Base-by-base conservation (phyloP, 2,797 vertebrate genomes). In the Myripristis murdjan region DNA sequence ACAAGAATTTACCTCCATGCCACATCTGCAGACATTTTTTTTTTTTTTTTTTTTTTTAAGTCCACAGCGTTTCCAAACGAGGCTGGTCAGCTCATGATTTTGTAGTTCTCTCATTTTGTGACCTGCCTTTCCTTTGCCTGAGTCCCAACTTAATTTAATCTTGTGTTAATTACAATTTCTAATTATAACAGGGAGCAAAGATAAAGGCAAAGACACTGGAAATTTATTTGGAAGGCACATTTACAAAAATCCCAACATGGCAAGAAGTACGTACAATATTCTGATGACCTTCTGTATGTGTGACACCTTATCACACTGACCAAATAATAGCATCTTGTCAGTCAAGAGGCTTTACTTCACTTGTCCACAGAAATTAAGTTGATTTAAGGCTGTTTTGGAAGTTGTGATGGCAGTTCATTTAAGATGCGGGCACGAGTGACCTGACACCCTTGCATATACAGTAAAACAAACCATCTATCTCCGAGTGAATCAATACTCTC, bases 1-100 rank as follows among this genome's bases (percentile, higher is more conserved):
- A 86, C 87, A 88, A 89, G 87, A 88, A 90, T 87, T 84, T 81
- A 77, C 89, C 89, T 91, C 89, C 84, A 89, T 88, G 77, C 72
- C 70, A 22, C 61, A 69, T 70, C 73, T 72, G 84, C 75, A 77
- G 76, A 86, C 64, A 26, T 77, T 77, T 75, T 54, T 26, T 76
- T 77, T 75, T 54, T 2, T n/a, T n/a, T 28, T 28, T 28, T 28
- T 28, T 74, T 64, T 35, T 75, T 61, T 43, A 26, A 61, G 64
- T 31, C 43, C 20, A 47, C 58, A 48, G 75, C 73, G 73, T 70
- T 78, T 84, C 70, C 75, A 81, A 83, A 76, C 61, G 0, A 23
- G 51, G 83, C 64, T 83, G 72, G 75, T 81, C 71, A 80, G 82
- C 69, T 3, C 18, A 15, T 23, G 71, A 6, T 44, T 44, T 44